These are phyloP conservation scores for Drosophila sordidula DNA, from an alignment of 2,888 invertebrate species.

Conservation along the genomic window DNA sequence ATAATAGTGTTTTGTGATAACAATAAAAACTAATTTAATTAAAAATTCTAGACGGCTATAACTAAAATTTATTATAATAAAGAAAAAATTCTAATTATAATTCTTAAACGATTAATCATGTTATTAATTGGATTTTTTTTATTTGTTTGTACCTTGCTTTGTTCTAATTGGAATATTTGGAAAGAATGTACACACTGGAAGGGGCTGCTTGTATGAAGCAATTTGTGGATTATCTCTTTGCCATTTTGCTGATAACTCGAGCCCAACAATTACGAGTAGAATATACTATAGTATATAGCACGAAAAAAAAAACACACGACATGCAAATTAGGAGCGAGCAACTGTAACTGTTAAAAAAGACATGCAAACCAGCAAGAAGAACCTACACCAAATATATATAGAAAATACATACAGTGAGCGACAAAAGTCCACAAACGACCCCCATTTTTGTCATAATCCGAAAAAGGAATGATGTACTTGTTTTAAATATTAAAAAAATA, in stretches of 20 bases:
- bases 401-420: slow-evolving; percentile 4
- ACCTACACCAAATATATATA: slow-evolving; percentile 62
- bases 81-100: no score
- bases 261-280: slow-evolving; percentile 28
- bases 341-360: slow-evolving; percentile 44
- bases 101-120: no score
- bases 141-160: no score
- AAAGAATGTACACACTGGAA: slow-evolving; percentile 10
- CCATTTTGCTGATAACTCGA: slow-evolving; percentile 44
- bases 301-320: slow-evolving; percentile 33
- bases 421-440: no score
- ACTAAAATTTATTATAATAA: no score
- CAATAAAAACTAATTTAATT: no score
- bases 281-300: slow-evolving; percentile 14
- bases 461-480: no score
- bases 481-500: no score
- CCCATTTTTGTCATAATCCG: no score
- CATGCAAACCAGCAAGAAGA: slow-evolving; percentile 72
- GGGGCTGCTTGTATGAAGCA: background rate
- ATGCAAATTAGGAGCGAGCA: slow-evolving; percentile 56
- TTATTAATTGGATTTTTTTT: no score
- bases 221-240: slow-evolving; percentile 42
- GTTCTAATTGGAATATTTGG: slow-evolving; percentile 2
- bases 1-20: no score
- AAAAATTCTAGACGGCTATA: no score